Evolutionary conservation across 2,888 invertebrate species (phyloP).

Genomic region (Baronia brevicornis): DNA sequence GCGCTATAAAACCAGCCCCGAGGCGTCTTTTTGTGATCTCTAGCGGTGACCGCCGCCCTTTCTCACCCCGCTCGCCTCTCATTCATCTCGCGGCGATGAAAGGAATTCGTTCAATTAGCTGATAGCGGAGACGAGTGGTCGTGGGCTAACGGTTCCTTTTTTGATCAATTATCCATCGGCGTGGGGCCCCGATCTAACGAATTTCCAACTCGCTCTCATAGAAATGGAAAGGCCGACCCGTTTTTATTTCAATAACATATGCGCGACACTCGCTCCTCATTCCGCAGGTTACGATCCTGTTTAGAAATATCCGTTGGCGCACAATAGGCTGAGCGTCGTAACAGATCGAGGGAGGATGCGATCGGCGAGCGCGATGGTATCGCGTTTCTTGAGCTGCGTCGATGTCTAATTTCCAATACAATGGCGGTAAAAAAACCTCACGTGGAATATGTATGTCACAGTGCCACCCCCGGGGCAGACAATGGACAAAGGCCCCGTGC

Average conservation of each 20-base stretch:
- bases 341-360: slow-evolving; percentile 45
- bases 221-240: slow-evolving; percentile 69
- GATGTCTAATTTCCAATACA: slow-evolving; percentile 73
- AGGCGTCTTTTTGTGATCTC: slow-evolving; percentile 56
- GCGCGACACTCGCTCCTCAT: slow-evolving; percentile 28
- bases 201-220: slow-evolving; percentile 45
- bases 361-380: slow-evolving; percentile 52
- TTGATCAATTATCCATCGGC: slow-evolving; percentile 59
- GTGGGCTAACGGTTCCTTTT: slow-evolving; percentile 53
- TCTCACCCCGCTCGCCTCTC: slow-evolving; percentile 38
- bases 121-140: slow-evolving; percentile 36
- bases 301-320: slow-evolving; percentile 32
- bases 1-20: slow-evolving; percentile 55
- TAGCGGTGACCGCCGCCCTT: slow-evolving; percentile 55
- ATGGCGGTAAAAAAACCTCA: slow-evolving; percentile 70
- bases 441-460: slow-evolving; percentile 73
- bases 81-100: slow-evolving; percentile 62
- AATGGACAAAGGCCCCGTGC: slow-evolving; percentile 62
- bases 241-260: slow-evolving; percentile 50
- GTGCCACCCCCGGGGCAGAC: slow-evolving; percentile 68
- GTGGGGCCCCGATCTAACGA: slow-evolving; percentile 39
- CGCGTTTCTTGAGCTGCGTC: slow-evolving; percentile 66
- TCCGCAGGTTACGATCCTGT: slow-evolving; percentile 24
- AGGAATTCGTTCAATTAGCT: slow-evolving; percentile 59
- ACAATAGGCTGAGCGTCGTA: slow-evolving; percentile 34